Evolutionary conservation across 2,888 invertebrate genomes (phyloP).

Genomic region (Meteorus cinctellus): DNA sequence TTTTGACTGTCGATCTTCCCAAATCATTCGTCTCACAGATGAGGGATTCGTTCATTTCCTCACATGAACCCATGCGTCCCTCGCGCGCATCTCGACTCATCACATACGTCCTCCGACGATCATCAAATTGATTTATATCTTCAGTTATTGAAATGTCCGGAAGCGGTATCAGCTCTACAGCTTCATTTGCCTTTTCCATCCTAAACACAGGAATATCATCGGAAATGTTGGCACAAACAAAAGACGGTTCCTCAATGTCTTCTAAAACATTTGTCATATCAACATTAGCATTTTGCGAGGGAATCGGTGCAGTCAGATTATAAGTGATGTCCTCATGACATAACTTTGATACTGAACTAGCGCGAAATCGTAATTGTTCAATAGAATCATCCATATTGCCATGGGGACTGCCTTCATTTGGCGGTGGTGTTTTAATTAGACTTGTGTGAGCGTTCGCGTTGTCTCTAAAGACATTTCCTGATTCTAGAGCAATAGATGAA

Average conservation of each 20-base stretch:
- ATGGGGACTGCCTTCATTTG: not conserved
- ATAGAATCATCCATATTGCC: conserved; percentile 5
- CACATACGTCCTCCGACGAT: not conserved
- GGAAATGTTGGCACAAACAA: conserved; percentile 49
- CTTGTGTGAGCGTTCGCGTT: not conserved
- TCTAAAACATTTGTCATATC: conserved; percentile 48
- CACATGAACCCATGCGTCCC: not conserved
- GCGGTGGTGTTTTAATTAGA: not conserved
- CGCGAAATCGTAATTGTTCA: not conserved
- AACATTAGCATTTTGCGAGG: not conserved
- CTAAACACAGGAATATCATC: not conserved
- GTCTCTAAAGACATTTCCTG: not conserved
- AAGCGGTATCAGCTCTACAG: not conserved
- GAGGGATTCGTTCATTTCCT: not conserved
- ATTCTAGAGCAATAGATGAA: not conserved
- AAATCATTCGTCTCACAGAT: not conserved
- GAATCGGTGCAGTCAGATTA: conserved; percentile 8
- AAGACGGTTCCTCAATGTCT: conserved; percentile 58
- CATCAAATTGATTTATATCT: conserved; percentile 4
- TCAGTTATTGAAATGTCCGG: conserved; percentile 28
- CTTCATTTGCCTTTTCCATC: not conserved
- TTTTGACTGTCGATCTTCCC: not conserved
- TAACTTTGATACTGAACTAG: not conserved
- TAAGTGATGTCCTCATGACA: not conserved
- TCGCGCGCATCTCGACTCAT: not conserved